Base-by-base conservation (phyloP, 2,888 invertebrate species). In the Amphipoea lucens region DNA sequence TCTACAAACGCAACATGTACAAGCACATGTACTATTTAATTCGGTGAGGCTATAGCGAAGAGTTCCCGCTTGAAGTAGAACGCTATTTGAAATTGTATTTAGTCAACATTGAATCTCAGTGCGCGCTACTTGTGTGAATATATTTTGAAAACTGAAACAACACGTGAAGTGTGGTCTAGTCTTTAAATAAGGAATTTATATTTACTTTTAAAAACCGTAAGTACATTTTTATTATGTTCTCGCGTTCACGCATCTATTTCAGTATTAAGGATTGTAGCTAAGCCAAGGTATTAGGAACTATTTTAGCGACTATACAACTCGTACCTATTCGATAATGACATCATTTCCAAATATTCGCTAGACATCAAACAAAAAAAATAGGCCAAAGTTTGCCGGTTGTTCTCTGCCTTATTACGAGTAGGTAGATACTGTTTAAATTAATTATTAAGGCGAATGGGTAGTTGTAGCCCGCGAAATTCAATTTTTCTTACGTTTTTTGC, bases 41-140 rank as follows among this genome's bases (percentile, higher is more conserved):
- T 89, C 83, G 74, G 36, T 65, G 51, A 90, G 67, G 5, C 90
- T 85, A 76, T 85, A 83, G 23, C 74, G 75, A 83, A 83, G 83
- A 76, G 88, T 92, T 94, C 93, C 93, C 94, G 94, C 93, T 90
- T 83, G 88, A 89, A 88, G 86, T 63, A 45, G 60, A 81, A 71
- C 81, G 48, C 60, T 89, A 86, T 91, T 92, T 87, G 84, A 89
- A 91, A 82, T 78, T 74, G 74, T 79, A 89, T 88, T 86, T 86
- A 90, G 91, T 92, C 85, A 85, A 88, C 82, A 86, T 79, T 81
- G 81, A 78, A 76, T 76, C 83, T 87, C 80, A 76, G 78, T 70
- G 73, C 63, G 68, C 68, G 82, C 65, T 54, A 67, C 79, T 73
- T 77, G 88, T 87, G 82, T 74, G 78, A 72, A 71, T 73, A 81